Conservation (phyloP, 2,888 invertebrate species). For the Artemia sinica region DNA sequence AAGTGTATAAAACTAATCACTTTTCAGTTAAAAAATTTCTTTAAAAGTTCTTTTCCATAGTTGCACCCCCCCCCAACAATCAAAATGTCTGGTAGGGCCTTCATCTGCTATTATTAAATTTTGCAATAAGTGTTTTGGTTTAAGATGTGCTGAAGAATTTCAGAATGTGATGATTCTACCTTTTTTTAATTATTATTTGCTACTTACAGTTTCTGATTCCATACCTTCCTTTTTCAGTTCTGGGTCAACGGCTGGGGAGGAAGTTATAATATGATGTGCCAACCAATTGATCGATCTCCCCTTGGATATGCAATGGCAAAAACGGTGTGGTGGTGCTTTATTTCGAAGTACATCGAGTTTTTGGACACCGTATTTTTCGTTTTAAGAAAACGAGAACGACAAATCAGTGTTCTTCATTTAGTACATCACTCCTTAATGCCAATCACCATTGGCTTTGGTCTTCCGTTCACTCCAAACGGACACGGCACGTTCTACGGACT, state of each 20-base stretch:
- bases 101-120: too few species aligned
- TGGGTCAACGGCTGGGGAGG: constrained; percentile 13
- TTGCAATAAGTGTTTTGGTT: too few species aligned
- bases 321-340: constrained; percentile 74
- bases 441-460: constrained; percentile 36
- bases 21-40: too few species aligned
- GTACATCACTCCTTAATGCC: constrained; percentile 38
- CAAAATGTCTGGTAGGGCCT: too few species aligned
- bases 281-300: constrained; percentile 55
- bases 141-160: too few species aligned
- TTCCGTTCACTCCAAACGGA: constrained; percentile 47
- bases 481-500: constrained; percentile 75
- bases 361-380: constrained; percentile 53
- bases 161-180: too few species aligned
- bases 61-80: too few species aligned
- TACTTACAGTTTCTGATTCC: neutral
- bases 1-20: too few species aligned
- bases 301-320: constrained; percentile 55
- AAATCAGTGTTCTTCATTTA: constrained; percentile 36
- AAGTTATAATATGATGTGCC: constrained; percentile 53
- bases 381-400: constrained; percentile 34
- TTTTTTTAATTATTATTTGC: too few species aligned
- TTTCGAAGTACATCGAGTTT: constrained; percentile 72
- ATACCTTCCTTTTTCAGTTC: neutral
- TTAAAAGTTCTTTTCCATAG: too few species aligned